These are phyloP conservation scores for Cryptomyrus ogoouensis DNA, from an alignment of 2,113 vertebrate genomes.

Conservation along the genomic window DNA sequence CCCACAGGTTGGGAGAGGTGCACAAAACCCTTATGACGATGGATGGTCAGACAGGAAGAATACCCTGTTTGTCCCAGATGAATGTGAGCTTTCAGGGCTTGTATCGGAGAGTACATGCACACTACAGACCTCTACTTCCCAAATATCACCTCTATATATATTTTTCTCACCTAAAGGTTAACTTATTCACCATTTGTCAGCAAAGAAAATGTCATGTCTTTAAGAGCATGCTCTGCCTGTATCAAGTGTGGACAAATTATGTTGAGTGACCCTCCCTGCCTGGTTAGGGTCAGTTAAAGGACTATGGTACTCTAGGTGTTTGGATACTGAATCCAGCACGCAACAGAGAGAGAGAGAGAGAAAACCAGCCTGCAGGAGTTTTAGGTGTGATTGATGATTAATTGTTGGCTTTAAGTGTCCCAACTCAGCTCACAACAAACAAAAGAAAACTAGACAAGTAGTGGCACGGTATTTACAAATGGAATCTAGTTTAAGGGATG, in stretches of 20 bases:
- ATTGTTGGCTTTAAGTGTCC: not conserved
- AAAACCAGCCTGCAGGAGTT: not conserved
- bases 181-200: not conserved
- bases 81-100: conserved; percentile 25
- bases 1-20: conserved; percentile 29
- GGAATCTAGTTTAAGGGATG: not conserved
- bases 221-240: not conserved
- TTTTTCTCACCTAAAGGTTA: not conserved
- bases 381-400: not conserved
- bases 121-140: not conserved
- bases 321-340: not conserved
- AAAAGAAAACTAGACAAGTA: not conserved
- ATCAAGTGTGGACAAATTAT: not conserved
- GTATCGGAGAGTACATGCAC: conserved; percentile 12
- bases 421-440: not conserved
- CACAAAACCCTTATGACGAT: conserved; percentile 29
- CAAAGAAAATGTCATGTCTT: not conserved
- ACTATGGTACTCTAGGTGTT: not conserved
- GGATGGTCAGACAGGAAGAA: conserved; percentile 32
- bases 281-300: not conserved
- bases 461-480: not conserved
- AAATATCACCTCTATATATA: conserved; percentile 16
- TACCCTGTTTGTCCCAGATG: conserved; percentile 33
- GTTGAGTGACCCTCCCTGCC: not conserved
- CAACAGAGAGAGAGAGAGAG: not conserved